Evolutionary conservation across 2,113 vertebrate species (phyloP).

Genomic region (human): DNA sequence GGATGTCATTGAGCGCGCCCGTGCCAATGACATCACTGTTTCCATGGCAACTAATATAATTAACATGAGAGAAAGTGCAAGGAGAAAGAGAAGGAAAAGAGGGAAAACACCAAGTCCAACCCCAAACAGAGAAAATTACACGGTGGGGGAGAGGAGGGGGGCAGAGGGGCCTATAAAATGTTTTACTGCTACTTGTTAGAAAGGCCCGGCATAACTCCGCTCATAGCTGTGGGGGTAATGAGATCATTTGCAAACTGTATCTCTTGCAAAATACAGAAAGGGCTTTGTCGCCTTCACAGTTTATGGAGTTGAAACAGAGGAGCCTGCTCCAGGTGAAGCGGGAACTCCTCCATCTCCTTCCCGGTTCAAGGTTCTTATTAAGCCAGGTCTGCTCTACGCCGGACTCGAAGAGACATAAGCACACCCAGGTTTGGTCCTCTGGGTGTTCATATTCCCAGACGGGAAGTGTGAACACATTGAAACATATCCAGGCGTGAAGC

Average conservation of each 20-base stretch:
- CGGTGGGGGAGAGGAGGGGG: neutral
- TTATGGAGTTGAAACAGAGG: slow-evolving; percentile 56
- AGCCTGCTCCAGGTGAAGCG: slow-evolving; percentile 21
- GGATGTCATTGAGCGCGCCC: slow-evolving; percentile 78
- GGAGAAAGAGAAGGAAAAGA: slow-evolving; percentile 69
- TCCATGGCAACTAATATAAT: slow-evolving; percentile 87
- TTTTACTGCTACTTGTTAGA: slow-evolving; percentile 60
- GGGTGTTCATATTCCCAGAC: neutral
- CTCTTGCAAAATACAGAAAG: slow-evolving; percentile 65
- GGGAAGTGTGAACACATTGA: rapidly evolving
- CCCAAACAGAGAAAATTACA: slow-evolving; percentile 65
- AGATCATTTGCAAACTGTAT: slow-evolving; percentile 62
- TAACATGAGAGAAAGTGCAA: slow-evolving; percentile 80
- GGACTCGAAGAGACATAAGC: neutral
- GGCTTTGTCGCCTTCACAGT: slow-evolving; percentile 60
- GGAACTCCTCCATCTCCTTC: neutral
- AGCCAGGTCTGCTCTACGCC: neutral
- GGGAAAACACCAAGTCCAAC: slow-evolving; percentile 63
- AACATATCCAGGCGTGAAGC: neutral
- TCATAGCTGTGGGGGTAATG: slow-evolving; percentile 43
- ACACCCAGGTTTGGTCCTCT: neutral
- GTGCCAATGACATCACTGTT: slow-evolving; percentile 83
- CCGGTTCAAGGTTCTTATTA: neutral
- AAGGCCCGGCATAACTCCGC: neutral
- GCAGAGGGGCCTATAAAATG: slow-evolving; percentile 2